phyloP scores from a whole-genome alignment of 2,888 invertebrate species.

The Drosophila affinis region DNA sequence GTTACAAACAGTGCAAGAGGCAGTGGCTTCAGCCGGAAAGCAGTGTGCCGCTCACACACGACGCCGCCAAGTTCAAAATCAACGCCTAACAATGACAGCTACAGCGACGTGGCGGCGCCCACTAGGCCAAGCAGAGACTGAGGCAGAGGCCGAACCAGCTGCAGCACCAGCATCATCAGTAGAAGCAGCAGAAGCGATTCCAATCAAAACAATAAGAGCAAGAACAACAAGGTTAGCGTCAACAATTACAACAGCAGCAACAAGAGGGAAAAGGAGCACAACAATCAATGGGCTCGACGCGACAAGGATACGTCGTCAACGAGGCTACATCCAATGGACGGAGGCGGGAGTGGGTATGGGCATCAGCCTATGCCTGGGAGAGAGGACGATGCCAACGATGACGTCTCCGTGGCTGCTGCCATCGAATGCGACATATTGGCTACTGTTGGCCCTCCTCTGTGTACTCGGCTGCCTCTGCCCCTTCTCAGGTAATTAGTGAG shows the following conservation, averaged over 20 bases:
- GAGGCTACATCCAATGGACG: slow-evolving; percentile 18
- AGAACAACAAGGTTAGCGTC: slow-evolving; percentile 24
- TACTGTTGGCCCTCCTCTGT: slow-evolving; percentile 58
- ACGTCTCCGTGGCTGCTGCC: slow-evolving; percentile 54
- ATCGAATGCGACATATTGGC: slow-evolving; percentile 61
- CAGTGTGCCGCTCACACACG: slow-evolving; percentile 12
- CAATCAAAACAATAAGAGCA: slow-evolving; percentile 23
- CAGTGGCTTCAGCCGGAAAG: slow-evolving; percentile 3
- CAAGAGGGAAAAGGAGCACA: slow-evolving; percentile 27
- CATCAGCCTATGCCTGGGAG: slow-evolving; percentile 30
- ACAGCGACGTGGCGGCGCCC: slow-evolving; percentile 54
- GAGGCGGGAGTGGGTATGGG: slow-evolving; percentile 13
- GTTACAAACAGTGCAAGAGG: slow-evolving; percentile 14
- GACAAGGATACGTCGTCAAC: slow-evolving; percentile 48
- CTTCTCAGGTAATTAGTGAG: slow-evolving; percentile 67
- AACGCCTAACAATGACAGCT: slow-evolving; percentile 74
- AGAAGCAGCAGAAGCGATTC: slow-evolving; percentile 22
- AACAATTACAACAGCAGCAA: not conserved
- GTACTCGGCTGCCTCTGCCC: slow-evolving; percentile 68
- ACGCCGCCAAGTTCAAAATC: slow-evolving; percentile 73
- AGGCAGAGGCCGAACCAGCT: slow-evolving; percentile 13
- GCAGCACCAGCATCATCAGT: slow-evolving; percentile 15
- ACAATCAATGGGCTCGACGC: slow-evolving; percentile 47
- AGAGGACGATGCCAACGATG: slow-evolving; percentile 39
- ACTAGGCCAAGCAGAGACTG: slow-evolving; percentile 13